These are phyloP conservation scores for Adelognathus sp. DNA, from an alignment of 2,888 invertebrate genomes.

Conservation along the genomic window DNA sequence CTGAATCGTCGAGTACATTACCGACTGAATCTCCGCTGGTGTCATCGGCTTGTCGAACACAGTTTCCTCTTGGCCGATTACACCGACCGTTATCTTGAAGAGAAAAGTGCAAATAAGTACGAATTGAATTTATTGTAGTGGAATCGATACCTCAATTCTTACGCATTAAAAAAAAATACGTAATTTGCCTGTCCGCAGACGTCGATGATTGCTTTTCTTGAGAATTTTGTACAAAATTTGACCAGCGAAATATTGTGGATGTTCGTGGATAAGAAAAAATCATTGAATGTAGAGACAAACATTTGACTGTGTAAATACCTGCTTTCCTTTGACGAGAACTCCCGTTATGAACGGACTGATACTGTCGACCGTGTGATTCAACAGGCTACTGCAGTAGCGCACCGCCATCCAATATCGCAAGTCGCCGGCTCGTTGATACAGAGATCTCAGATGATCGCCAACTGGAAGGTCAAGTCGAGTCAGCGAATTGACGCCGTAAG, in stretches of 20 bases:
- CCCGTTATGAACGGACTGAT: conserved; percentile 99
- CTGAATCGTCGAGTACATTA: conserved; percentile 95
- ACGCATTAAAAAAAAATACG: too few species aligned
- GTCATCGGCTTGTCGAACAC: conserved; percentile 99
- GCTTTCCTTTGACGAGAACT: conserved; percentile 98
- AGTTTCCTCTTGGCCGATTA: conserved; percentile 96
- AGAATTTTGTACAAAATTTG: too few species aligned
- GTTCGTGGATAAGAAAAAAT: too few species aligned
- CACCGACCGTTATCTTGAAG: conserved; percentile 92
- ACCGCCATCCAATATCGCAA: conserved; percentile 96
- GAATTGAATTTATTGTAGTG: too few species aligned
- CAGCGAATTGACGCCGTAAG: neutral
- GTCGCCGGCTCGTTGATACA: conserved; percentile 93
- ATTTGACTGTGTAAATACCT: conserved; percentile 87
- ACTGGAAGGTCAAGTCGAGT: conserved; percentile 82
- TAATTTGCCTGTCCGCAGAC: too few species aligned
- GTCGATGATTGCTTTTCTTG: too few species aligned
- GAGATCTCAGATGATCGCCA: conserved; percentile 86
- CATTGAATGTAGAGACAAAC: too few species aligned
- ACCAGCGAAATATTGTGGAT: too few species aligned
- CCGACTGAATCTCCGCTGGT: conserved; percentile 95
- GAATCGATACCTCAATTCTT: too few species aligned
- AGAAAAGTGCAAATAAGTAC: neutral
- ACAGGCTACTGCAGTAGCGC: conserved; percentile 95
- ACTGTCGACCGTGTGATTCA: conserved; percentile 97